phyloP scores from a whole-genome alignment of 1,140 invertebrate species.

The Galendromus occidentalis region DNA sequence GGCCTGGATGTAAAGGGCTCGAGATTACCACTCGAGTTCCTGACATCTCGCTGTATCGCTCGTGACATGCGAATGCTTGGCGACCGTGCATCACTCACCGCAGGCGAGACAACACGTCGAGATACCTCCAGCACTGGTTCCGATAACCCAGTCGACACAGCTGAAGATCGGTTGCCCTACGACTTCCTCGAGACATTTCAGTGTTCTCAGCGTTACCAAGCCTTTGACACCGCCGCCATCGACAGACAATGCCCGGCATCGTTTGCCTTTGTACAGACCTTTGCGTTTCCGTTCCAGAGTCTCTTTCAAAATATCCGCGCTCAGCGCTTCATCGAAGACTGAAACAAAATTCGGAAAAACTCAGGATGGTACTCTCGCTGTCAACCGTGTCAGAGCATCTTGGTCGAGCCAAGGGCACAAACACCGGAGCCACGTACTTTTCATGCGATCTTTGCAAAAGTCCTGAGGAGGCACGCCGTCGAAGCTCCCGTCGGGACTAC shows the following conservation, averaged over 20 bases:
- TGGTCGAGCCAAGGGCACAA: too few relatives aligned
- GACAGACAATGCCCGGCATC: background rate
- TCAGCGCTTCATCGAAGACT: background rate
- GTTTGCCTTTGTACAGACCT: background rate
- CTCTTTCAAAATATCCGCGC: background rate
- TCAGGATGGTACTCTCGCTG: background rate
- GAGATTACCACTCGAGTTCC: too few relatives aligned
- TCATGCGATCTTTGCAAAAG: background rate
- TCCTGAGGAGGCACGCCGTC: background rate
- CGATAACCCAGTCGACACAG: background rate
- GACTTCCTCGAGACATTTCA: background rate
- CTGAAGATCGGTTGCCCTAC: background rate
- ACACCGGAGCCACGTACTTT: background rate
- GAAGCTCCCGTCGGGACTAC: background rate
- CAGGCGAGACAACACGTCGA: background rate
- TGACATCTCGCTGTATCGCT: too few relatives aligned
- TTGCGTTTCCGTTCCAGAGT: background rate
- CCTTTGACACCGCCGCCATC: slow-evolving; percentile 6
- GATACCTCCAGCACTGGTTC: background rate
- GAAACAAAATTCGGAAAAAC: background rate
- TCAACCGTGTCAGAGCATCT: too few relatives aligned
- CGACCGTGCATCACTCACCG: too few relatives aligned
- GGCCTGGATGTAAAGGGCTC: background rate
- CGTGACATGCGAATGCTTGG: too few relatives aligned
- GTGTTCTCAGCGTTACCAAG: background rate